phyloP scores from a whole-genome alignment of 2,797 vertebrate genomes.

The Bradypodion ventrale region DNA sequence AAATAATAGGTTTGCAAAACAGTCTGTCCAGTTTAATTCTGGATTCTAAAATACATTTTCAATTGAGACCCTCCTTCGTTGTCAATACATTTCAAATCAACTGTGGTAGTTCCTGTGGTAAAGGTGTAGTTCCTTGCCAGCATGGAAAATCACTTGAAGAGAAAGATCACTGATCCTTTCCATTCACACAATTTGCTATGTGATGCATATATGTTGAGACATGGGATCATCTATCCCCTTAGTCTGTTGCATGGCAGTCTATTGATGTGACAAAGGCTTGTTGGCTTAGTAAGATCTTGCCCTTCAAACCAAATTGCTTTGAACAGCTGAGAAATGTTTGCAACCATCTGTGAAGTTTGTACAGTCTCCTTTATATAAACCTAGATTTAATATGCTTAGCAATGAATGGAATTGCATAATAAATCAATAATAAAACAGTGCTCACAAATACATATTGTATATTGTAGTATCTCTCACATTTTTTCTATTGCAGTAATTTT shows the following conservation, averaged over 20 bases:
- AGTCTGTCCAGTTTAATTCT: neutral
- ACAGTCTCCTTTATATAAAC: neutral
- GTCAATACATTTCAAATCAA: neutral
- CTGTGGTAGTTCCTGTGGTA: neutral
- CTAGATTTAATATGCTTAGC: neutral
- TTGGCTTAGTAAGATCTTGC: conserved; percentile 8
- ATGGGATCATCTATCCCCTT: neutral
- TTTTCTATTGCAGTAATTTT: neutral
- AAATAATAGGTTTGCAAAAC: neutral
- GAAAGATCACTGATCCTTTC: conserved; percentile 5
- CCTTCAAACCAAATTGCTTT: conserved; percentile 6
- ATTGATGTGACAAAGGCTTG: conserved; percentile 22
- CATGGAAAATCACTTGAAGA: conserved; percentile 16
- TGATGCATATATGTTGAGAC: neutral
- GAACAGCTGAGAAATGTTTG: conserved; percentile 13
- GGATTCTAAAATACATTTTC: neutral
- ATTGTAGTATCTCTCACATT: neutral
- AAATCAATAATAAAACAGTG: neutral
- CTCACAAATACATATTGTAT: neutral
- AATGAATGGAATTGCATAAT: neutral
- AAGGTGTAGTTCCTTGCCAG: neutral
- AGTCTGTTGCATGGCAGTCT: conserved; percentile 5
- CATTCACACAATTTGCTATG: conserved; percentile 7
- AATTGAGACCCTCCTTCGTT: neutral
- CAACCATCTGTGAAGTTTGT: conserved; percentile 1